Evolutionary conservation across 2,888 invertebrate genomes (phyloP), one percentile per base, ranked within the genome.

Genomic region (Drosophila histrio): DNA sequence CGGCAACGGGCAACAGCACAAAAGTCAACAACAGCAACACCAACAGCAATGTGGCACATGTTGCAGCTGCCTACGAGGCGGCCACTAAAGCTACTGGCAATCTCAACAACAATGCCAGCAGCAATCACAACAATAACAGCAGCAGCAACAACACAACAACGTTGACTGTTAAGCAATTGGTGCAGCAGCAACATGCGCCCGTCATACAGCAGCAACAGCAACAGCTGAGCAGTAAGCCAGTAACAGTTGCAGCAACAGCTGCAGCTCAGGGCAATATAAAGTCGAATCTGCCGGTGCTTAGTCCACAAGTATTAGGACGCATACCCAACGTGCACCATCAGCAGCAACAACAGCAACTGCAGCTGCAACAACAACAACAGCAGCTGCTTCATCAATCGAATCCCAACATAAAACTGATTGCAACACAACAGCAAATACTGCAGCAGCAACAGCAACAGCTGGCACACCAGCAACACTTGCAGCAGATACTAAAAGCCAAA

Each of bases 191-290:
- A 57, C 89, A 90, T 58, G 87, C 83, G 3, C 89, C 91, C 0
- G 86, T 82, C 17, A 89, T 73, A 81, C 91, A 77, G 86, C 92
- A 79, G 88, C 92, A 81, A 78, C 92, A 71, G 87, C 92, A 81
- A 80, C 90, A 76, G 87, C 90, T 86, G 34, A 75, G 67, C 76
- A 73, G 38, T 56, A 76, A 71, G 38, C 39, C 71, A 52, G 6
- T 64, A 39, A 11, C 62, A 30, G 28, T 41, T 9, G 17, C 57
- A 59, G 21, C 52, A 72, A 50, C 38, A 32, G 32, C 59, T 26
- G 13, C 77, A 38, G 72, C 76, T 28, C 83, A 79, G 41, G 56
- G 77, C 22, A 68, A 66, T 11, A 59, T 70, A 11, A 79, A 80
- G 22, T 28, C 26, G 13, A 65, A 61, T 26, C 65, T 74, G 15